These are phyloP conservation scores for Digitonthophagus gazella DNA, from an alignment of 2,888 invertebrate genomes.

Conservation along the genomic window DNA sequence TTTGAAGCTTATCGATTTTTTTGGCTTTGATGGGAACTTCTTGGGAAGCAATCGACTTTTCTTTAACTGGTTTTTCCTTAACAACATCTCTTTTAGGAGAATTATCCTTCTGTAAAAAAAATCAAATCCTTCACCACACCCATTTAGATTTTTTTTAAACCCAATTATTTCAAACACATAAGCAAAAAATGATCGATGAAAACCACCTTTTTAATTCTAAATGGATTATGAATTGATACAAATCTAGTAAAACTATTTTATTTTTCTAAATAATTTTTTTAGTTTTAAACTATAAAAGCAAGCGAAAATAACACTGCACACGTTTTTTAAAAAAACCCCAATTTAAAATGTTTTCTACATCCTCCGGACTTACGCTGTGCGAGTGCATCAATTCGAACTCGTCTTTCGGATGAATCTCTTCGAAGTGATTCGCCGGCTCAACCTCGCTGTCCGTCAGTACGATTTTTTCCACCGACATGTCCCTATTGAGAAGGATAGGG, in stretches of 20 bases:
- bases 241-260: too few relatives aligned
- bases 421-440: slow-evolving; percentile 68
- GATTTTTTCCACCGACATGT: slow-evolving; percentile 59
- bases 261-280: not conserved
- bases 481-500: slow-evolving; percentile 74
- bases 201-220: not conserved
- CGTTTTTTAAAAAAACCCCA: not conserved
- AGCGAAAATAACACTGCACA: slow-evolving; percentile 7
- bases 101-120: slow-evolving; percentile 23
- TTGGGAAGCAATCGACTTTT: slow-evolving; percentile 43
- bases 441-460: slow-evolving; percentile 47
- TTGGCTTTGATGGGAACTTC: not conserved
- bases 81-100: slow-evolving; percentile 26
- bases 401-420: slow-evolving; percentile 78
- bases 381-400: slow-evolving; percentile 60
- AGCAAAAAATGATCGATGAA: not conserved
- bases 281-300: not conserved
- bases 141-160: too few relatives aligned
- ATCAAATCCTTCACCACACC: too few relatives aligned
- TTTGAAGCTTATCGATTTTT: not conserved
- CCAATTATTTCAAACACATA: not conserved
- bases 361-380: slow-evolving; percentile 34
- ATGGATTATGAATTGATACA: not conserved
- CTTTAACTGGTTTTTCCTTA: slow-evolving; percentile 34
- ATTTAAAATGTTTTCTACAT: not conserved